Percentiles rank a stretch among this genome's conserved stretches.
phyloP scores from a whole-genome alignment of 2,888 invertebrate genomes.

The Sminthurinus aureus region DNA sequence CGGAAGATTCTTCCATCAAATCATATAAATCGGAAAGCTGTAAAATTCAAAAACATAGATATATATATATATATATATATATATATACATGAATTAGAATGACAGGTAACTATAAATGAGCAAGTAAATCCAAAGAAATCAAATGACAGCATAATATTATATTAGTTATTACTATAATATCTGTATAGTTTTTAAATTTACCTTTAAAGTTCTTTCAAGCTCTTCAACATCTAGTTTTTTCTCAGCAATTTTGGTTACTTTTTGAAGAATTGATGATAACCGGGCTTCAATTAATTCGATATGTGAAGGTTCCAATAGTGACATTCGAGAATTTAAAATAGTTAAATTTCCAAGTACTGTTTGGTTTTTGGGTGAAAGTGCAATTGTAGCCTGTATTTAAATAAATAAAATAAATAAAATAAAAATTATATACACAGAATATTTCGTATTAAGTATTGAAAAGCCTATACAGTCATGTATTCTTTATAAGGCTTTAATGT shows the following conservation, averaged over 20 bases:
- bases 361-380: conserved; percentile 62
- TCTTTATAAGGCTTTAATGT: not conserved
- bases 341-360: conserved; percentile 77
- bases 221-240: conserved; percentile 68
- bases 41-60: conserved; percentile 59
- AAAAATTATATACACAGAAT: not conserved
- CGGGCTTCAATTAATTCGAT: conserved; percentile 85
- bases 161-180: too few relatives aligned
- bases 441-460: not conserved
- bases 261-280: conserved; percentile 75
- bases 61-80: too few relatives aligned
- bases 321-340: conserved; percentile 79
- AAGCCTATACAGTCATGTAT: conserved; percentile 10
- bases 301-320: conserved; percentile 81
- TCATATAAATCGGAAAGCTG: conserved; percentile 87
- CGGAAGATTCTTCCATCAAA: conserved; percentile 84
- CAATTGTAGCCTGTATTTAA: conserved; percentile 60
- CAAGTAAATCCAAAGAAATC: not conserved
- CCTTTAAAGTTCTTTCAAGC: conserved; percentile 73
- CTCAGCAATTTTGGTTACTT: conserved; percentile 76
- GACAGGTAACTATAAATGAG: not conserved
- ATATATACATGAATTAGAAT: too few relatives aligned
- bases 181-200: conserved; percentile 59
- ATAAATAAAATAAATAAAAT: conserved; percentile 46
- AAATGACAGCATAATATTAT: too few relatives aligned